Evolutionary conservation across 2,797 vertebrate genomes (phyloP).

Genomic region (Lithobates pipiens): DNA sequence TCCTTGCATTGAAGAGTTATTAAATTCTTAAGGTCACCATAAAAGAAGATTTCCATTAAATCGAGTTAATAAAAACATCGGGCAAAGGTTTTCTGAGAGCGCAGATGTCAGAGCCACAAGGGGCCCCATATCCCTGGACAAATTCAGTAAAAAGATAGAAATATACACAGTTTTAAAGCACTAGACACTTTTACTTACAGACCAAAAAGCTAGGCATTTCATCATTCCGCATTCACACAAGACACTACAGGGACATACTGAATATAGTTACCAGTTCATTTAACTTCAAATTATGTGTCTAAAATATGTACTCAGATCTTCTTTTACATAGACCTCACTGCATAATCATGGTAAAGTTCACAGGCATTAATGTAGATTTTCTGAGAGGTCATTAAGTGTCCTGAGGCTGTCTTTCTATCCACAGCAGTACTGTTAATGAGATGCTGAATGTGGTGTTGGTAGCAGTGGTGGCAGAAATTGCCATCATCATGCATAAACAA

Average conservation of each 20-base stretch:
- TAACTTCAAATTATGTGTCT: neutral
- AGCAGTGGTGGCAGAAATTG: neutral
- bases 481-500: too few species aligned
- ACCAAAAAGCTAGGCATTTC: neutral
- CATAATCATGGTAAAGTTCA: neutral
- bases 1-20: conserved; percentile 81
- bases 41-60: conserved; percentile 81
- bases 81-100: conserved; percentile 79
- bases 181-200: conserved; percentile 8
- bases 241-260: neutral
- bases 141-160: conserved; percentile 66
- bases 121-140: conserved; percentile 71
- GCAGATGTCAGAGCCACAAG: conserved; percentile 75
- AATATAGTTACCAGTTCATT: neutral
- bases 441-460: neutral
- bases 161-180: conserved; percentile 62
- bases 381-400: neutral
- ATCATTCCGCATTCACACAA: neutral
- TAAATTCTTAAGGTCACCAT: conserved; percentile 85
- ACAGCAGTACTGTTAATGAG: neutral
- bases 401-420: neutral
- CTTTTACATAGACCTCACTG: neutral
- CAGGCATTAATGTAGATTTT: neutral
- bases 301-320: neutral
- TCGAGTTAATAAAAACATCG: conserved; percentile 85